phyloP scores from a whole-genome alignment of 1,140 invertebrate species.

The Anagrus nilaparvatae region DNA sequence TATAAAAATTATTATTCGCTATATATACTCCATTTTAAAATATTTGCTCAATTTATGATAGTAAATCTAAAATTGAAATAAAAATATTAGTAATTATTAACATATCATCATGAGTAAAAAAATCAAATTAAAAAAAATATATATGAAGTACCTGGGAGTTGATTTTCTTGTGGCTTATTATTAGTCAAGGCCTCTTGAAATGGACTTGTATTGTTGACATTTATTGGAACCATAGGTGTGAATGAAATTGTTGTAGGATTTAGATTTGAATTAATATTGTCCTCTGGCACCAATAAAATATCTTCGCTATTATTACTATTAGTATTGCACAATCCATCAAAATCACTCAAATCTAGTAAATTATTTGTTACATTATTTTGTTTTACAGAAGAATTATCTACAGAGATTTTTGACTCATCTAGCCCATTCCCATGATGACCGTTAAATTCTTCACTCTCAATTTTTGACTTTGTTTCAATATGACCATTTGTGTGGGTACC shows the following conservation, averaged over 20 bases:
- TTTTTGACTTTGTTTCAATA: conserved; percentile 34
- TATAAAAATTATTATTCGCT: too few species aligned
- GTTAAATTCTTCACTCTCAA: conserved; percentile 35
- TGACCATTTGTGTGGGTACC: conserved; percentile 39
- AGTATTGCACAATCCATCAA: conserved; percentile 50
- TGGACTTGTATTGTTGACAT: conserved; percentile 37
- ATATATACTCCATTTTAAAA: too few species aligned
- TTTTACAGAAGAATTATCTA: conserved; percentile 41
- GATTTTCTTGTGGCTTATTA: conserved; percentile 38
- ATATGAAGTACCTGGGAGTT: conserved; percentile 39
- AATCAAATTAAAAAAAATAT: conserved; percentile 10
- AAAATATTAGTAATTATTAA: too few species aligned
- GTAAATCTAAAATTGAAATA: too few species aligned
- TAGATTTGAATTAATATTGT: conserved; percentile 39
- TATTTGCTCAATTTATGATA: too few species aligned
- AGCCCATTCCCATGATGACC: conserved; percentile 36
- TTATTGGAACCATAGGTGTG: conserved; percentile 33
- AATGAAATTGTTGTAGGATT: conserved; percentile 38
- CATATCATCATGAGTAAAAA: too few species aligned
- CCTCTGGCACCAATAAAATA: conserved; percentile 34
- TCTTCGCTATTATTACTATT: conserved; percentile 31
- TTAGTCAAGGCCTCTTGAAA: conserved; percentile 39
- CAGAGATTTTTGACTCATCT: conserved; percentile 30
- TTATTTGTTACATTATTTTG: conserved; percentile 47
- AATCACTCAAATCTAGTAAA: conserved; percentile 44